Evolutionary conservation across 2,797 vertebrate species (phyloP).

Genomic region (Emys orbicularis): DNA sequence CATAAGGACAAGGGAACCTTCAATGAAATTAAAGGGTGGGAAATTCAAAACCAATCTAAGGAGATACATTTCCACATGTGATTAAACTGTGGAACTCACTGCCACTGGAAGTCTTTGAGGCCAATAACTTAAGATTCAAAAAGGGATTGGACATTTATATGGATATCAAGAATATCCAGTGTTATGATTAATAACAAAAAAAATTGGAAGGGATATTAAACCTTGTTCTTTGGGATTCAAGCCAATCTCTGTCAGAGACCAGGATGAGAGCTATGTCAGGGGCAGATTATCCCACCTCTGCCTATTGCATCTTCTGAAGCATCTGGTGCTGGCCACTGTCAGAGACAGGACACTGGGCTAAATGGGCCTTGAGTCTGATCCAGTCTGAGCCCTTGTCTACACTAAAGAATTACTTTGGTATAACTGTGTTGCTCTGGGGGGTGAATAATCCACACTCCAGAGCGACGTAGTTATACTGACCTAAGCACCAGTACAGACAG

Average conservation of each 20-base stretch:
- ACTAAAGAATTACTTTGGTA: too few relatives aligned
- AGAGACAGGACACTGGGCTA: not conserved
- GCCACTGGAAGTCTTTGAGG: not conserved
- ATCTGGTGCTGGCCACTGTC: not conserved
- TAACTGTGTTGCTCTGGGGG: too few relatives aligned
- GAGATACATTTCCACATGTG: not conserved
- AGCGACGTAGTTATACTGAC: too few relatives aligned
- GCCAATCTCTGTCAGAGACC: not conserved
- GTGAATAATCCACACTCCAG: too few relatives aligned
- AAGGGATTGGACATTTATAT: not conserved
- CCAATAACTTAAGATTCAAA: not conserved
- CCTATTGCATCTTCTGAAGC: not conserved
- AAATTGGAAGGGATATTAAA: not conserved
- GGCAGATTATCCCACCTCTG: not conserved
- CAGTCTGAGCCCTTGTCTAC: not conserved
- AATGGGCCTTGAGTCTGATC: not conserved
- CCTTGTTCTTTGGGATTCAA: not conserved
- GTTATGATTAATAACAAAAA: not conserved
- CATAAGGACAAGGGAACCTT: not conserved
- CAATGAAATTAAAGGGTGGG: not conserved
- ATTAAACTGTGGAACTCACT: not conserved
- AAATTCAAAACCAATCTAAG: not conserved
- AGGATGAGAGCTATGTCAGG: not conserved
- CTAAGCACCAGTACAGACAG: too few relatives aligned
- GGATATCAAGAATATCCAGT: not conserved